A percentile compares a stretch with the other conserved stretches of the same genome.
Evolutionary conservation across 2,797 vertebrate genomes (phyloP).

Genomic region (Calcarius lapponicus): DNA sequence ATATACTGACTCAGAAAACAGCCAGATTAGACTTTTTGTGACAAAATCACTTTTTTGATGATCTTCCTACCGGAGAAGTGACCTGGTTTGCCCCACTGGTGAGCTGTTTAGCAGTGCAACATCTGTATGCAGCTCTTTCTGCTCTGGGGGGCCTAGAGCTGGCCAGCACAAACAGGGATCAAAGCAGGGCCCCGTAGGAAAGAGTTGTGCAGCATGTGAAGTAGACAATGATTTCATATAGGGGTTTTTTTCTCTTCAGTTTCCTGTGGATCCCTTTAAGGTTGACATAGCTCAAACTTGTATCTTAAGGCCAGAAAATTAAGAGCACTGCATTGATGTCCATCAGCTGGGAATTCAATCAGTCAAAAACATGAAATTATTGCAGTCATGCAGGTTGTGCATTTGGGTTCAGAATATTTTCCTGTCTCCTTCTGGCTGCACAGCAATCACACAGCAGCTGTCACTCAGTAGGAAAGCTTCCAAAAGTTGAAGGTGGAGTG

Average conservation of each 20-base stretch:
- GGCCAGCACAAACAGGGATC: slow-evolving; percentile 16
- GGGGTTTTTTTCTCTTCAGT: background rate
- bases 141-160: background rate
- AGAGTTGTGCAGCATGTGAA: background rate
- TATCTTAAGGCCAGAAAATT: background rate
- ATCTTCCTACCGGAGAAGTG: background rate
- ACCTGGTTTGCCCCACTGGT: background rate
- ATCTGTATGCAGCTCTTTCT: background rate
- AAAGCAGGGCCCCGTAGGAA: background rate
- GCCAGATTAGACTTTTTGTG: background rate
- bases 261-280: background rate
- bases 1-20: background rate
- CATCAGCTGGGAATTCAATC: background rate
- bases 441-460: background rate
- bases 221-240: background rate
- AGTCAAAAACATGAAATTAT: background rate
- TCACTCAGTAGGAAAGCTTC: background rate
- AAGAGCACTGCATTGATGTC: background rate
- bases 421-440: background rate
- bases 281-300: background rate
- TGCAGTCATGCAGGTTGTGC: fast-evolving
- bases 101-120: background rate
- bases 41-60: background rate
- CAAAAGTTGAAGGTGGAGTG: background rate
- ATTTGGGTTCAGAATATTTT: background rate